These are phyloP conservation scores for Prorops nasuta DNA, from an alignment of 1,140 invertebrate species.

Conservation along the genomic window DNA sequence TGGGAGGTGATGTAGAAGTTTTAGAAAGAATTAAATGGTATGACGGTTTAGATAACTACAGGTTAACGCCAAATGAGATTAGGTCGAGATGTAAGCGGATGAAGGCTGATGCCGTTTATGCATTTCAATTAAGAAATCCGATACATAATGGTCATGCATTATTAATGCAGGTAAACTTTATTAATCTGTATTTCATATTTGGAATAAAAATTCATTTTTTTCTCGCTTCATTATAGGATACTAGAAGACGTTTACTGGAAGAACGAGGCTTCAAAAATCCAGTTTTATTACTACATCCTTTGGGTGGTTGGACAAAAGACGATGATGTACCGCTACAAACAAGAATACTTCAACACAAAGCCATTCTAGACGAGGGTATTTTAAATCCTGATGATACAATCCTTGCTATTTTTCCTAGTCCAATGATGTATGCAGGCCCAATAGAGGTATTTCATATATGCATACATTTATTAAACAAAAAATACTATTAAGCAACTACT, in stretches of 20 bases:
- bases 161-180: constrained; percentile 77
- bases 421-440: constrained; percentile 99
- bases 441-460: constrained; percentile 73
- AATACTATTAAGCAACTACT: not conserved
- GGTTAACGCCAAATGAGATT: constrained; percentile 93
- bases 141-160: constrained; percentile 99
- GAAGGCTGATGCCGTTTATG: constrained; percentile 94
- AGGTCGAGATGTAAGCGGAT: constrained; percentile 77
- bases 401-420: constrained; percentile 97
- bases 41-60: constrained; percentile 93
- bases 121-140: constrained; percentile 97
- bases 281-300: constrained; percentile 90
- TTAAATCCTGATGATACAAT: constrained; percentile 84
- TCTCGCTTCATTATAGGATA: constrained; percentile 67
- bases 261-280: constrained; percentile 91
- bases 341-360: constrained; percentile 80
- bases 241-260: constrained; percentile 72
- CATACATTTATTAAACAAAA: not conserved
- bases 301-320: constrained; percentile 99
- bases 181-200: constrained; percentile 5
- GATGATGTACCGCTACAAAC: constrained; percentile 92
- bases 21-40: constrained; percentile 90
- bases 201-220: not conserved
- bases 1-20: constrained; percentile 92
- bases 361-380: constrained; percentile 84